Conservation (phyloP, 2,113 vertebrate genomes). For the Oreochromis spilurus region DNA sequence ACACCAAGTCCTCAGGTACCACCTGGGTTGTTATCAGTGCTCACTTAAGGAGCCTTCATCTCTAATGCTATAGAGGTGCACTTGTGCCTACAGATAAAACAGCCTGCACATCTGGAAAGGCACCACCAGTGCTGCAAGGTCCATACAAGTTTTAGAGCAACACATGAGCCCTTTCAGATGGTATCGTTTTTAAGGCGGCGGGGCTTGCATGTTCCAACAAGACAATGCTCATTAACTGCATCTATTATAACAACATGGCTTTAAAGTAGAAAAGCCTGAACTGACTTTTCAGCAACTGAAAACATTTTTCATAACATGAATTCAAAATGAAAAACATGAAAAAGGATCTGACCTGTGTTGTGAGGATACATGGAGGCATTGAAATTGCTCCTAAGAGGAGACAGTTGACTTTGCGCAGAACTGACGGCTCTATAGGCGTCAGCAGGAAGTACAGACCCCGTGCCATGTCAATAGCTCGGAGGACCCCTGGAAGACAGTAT, state of each 20-base stretch:
- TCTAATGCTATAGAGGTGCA: background rate
- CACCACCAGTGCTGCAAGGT: background rate
- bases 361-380: constrained; percentile 80
- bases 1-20: background rate
- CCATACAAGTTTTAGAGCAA: background rate
- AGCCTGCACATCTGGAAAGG: accelerated
- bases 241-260: background rate
- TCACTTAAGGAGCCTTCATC: background rate
- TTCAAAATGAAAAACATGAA: accelerated
- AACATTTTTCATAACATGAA: background rate
- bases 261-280: background rate
- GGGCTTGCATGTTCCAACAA: background rate
- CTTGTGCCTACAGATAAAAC: background rate
- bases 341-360: constrained; percentile 78
- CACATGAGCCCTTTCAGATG: background rate
- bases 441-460: constrained; percentile 84
- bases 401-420: constrained; percentile 84
- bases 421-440: constrained; percentile 78
- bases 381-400: constrained; percentile 82
- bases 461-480: constrained; percentile 85
- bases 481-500: constrained; percentile 74
- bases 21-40: background rate
- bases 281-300: background rate
- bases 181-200: accelerated
- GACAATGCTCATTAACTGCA: background rate